Conservation (phyloP, 2,797 vertebrate species). For the Pitangus sulphuratus region DNA sequence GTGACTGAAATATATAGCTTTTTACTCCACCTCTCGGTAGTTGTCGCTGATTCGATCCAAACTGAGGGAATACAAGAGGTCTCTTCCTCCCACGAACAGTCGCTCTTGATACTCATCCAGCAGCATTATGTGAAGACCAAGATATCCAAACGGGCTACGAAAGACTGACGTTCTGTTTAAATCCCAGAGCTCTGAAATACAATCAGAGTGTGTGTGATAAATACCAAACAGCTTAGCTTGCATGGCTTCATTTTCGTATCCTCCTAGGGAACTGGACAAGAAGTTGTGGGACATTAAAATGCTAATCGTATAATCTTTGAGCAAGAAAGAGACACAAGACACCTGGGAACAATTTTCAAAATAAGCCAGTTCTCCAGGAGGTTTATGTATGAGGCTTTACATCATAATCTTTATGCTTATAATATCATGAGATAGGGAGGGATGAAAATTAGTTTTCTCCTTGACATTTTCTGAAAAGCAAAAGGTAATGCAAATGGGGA, state of each 20-base stretch:
- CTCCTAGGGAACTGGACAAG: neutral
- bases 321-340: neutral
- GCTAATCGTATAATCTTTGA: neutral
- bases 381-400: neutral
- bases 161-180: slow-evolving; percentile 94
- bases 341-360: slow-evolving; percentile 25
- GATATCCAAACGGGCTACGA: slow-evolving; percentile 82
- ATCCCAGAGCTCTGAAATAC: slow-evolving; percentile 90
- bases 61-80: slow-evolving; percentile 91
- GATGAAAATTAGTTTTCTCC: neutral
- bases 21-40: slow-evolving; percentile 86
- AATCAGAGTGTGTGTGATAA: slow-evolving; percentile 44
- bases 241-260: neutral
- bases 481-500: neutral
- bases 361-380: neutral
- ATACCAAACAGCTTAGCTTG: slow-evolving; percentile 27
- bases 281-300: slow-evolving; percentile 26
- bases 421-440: neutral
- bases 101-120: slow-evolving; percentile 93
- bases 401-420: neutral
- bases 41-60: slow-evolving; percentile 88
- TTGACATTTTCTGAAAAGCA: neutral
- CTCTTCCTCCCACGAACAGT: slow-evolving; percentile 92
- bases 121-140: slow-evolving; percentile 89
- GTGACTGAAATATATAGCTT: neutral